Evolutionary conservation across 2,888 invertebrate species (phyloP), one percentile per base, ranked within the genome.

Genomic region (Amblyteles armatorius): DNA sequence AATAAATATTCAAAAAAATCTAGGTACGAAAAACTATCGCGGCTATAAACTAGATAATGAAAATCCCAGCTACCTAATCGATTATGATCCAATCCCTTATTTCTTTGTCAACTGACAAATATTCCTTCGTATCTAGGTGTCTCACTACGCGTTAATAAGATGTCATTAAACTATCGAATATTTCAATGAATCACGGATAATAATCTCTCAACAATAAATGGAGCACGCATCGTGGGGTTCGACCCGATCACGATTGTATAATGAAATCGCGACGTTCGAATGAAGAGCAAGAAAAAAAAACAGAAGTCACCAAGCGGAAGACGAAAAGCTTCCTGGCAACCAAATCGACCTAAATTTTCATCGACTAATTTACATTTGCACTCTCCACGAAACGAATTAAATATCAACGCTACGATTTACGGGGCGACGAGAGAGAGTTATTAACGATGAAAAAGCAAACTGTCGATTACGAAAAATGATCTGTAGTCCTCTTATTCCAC

Each of bases 1-100:
- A 85, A 74, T 82, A 84, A 80, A 84, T 78, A 84, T 19, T 74
- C 63, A 65, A 71, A 74, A 22, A 33, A 19, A 29, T 55, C 63
- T 76, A 57, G 63, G 52, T 36, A 36, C 63, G 44, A 16, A 48
- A 68, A 11, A 50, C 65, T 67, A 67, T 82, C 57, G 44, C 50
- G 22, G 7, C 48, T 77, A 77, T 29, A 26, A 77, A 65, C 72
- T 68, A 60, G 48, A 68, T 71, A 19, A 40, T 40, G 65, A 79
- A 73, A 81, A 77, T 73, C 68, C 72, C 77, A 52, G 52, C 77
- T 78, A 80, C 36, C 72, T 78, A 52, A 57, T 29, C 44, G 69
- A 44, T 19, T 72, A 26, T 33, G 63, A 63, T 57, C 71, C 48
- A 55, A 73, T 68, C 50, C 44, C 29, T 6, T 65, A 48, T 48